Evolutionary conservation across 2,797 vertebrate genomes (phyloP).

Genomic region (Scomberomorus guttatus): DNA sequence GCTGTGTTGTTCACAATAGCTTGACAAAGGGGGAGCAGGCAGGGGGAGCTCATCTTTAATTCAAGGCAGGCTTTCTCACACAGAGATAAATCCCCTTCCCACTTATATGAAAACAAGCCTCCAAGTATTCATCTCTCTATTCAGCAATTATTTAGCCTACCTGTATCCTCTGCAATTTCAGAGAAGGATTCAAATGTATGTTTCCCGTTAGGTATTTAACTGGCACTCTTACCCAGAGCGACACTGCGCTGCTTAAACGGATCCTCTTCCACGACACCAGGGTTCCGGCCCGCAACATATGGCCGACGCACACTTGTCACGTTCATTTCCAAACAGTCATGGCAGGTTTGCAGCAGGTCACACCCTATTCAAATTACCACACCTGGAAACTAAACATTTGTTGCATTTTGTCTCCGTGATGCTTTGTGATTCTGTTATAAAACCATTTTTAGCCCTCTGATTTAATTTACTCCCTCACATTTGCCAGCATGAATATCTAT

Average conservation of each 20-base stretch:
- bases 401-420: conserved; percentile 37
- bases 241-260: conserved; percentile 34
- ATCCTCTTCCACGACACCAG: conserved; percentile 37
- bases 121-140: conserved; percentile 65
- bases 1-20: conserved; percentile 68
- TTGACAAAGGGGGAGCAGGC: conserved; percentile 58
- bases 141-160: conserved; percentile 70
- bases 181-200: conserved; percentile 56
- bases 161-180: conserved; percentile 66
- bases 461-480: conserved; percentile 66
- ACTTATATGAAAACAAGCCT: conserved; percentile 48
- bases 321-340: conserved; percentile 59
- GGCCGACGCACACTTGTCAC: conserved; percentile 59
- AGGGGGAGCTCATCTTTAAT: conserved; percentile 77
- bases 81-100: conserved; percentile 74
- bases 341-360: conserved; percentile 65
- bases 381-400: conserved; percentile 58
- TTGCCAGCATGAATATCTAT: conserved; percentile 49
- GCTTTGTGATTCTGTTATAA: conserved; percentile 60
- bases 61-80: conserved; percentile 67
- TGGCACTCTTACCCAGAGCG: conserved; percentile 42
- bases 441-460: conserved; percentile 61
- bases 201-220: conserved; percentile 52
- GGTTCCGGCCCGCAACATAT: conserved; percentile 48
- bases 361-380: conserved; percentile 52